Base-by-base conservation (phyloP, 2,113 vertebrate species). In the Lucifuga dentata region DNA sequence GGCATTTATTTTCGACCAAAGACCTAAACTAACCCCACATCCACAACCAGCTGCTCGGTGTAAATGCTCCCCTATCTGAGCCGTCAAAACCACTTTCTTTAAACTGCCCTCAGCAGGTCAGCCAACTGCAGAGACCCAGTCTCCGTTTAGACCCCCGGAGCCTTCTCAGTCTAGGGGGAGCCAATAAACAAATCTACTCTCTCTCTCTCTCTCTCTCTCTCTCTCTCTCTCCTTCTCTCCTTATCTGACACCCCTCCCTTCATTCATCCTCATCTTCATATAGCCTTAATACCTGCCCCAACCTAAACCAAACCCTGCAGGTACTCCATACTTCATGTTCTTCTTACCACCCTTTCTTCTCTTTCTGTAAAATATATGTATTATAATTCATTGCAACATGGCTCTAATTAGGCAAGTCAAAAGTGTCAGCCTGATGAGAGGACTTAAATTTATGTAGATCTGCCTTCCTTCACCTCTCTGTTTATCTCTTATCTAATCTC, bases 81-180 rank as follows among this genome's bases (percentile, higher is more conserved):
- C 5, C 32, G 57, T 65, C 49, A 32, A 40, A 60, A 35, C 38
- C 53, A 41, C 57, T 11, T 38, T 5, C 26, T 43, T 1, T 17
- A 56, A 63, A 32, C 35, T 43, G 35, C 32, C 50, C 62, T 38
- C 11, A 29, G 19, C 50, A 41, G 68, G 20, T 68, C 63, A 65
- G 24, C 15, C 63, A 33, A 50, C 50, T 39, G 43, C 67, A 46
- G 29, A 69, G 72, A 84, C 85, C 83, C 17, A 29, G 69, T 66
- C 83, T 89, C 89, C 88, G 74, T 80, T 73, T 50, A 75, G 61
- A 51, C 86, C 88, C 44, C 64, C 73, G 86, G 88, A 92, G 78
- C 89, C 90, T 90, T 65, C 79, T 75, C 67, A 58, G 74, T 66
- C 76, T 77, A n/a, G 64, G 76, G 64, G 60, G 69, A 84, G 58